Conservation (phyloP, 2,797 vertebrate genomes). For the Eulemur rubriventer region DNA sequence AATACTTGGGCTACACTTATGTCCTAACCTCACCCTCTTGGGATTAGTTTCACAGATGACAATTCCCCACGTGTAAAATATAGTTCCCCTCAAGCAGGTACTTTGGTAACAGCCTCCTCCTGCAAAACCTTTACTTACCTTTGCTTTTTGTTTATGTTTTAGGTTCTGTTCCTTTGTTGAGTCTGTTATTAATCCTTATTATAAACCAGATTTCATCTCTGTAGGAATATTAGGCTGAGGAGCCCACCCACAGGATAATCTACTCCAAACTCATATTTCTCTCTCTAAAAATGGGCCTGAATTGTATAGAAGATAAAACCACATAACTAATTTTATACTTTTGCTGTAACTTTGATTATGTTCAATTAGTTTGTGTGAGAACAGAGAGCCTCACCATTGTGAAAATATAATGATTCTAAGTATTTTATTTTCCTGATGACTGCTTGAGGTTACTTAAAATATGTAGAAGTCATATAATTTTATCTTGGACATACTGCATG, state of each 20-base stretch:
- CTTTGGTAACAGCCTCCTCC: background rate
- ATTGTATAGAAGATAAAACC: background rate
- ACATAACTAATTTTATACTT: background rate
- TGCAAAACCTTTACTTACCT: background rate
- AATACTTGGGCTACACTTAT: background rate
- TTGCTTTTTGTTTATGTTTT: conserved; percentile 48
- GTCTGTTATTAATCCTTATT: background rate
- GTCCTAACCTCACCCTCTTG: background rate
- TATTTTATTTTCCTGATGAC: conserved; percentile 34
- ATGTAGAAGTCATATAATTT: conserved; percentile 15
- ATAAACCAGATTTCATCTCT: conserved; percentile 34
- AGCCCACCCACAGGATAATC: background rate
- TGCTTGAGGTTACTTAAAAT: conserved; percentile 19
- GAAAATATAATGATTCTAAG: conserved; percentile 24
- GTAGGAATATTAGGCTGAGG: background rate
- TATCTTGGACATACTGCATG: background rate
- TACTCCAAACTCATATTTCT: background rate
- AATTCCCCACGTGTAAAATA: background rate
- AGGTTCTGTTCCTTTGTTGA: background rate
- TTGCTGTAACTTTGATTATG: background rate
- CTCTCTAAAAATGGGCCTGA: background rate
- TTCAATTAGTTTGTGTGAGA: conserved; percentile 38
- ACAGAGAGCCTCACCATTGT: background rate
- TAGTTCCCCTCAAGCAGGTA: background rate
- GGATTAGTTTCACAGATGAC: background rate